Percentiles rank a stretch among this genome's conserved stretches.
These are phyloP conservation scores for Sigmodon hispidus DNA, from an alignment of 2,113 vertebrate species.

Conservation along the genomic window DNA sequence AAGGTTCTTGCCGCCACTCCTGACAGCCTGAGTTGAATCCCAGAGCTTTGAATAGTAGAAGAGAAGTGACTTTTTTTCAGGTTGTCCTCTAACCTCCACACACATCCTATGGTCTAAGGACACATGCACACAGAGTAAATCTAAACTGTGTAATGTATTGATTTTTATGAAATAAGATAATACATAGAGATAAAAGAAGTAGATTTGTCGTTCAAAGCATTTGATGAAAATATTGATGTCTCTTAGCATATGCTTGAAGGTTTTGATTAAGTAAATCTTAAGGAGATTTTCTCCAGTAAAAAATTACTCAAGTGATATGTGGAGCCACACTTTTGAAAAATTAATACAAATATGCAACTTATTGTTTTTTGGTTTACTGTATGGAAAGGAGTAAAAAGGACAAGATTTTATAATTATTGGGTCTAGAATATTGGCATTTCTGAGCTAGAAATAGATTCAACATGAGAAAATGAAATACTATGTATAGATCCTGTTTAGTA, in stretches of 20 bases:
- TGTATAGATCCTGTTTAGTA: not conserved
- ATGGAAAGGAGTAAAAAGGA: not conserved
- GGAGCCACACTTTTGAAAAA: not conserved
- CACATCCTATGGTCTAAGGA: not conserved
- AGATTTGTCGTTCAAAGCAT: constrained; percentile 15
- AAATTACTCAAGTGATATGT: not conserved
- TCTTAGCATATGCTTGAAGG: not conserved
- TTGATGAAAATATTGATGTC: not conserved
- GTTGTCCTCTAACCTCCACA: not conserved
- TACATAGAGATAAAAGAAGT: not conserved
- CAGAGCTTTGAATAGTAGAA: not conserved
- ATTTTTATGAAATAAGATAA: constrained; percentile 31
- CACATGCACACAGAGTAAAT: not conserved
- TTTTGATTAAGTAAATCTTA: not conserved
- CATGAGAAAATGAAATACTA: not conserved
- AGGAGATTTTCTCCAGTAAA: not conserved
- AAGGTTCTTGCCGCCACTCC: not conserved
- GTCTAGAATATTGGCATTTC: not conserved
- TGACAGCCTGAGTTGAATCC: not conserved
- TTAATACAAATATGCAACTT: not conserved
- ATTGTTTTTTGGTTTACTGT: constrained; percentile 28
- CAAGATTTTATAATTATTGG: not conserved
- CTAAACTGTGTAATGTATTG: no score
- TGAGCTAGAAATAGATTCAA: not conserved
- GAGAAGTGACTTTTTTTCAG: not conserved